phyloP scores from a whole-genome alignment of 1,140 invertebrate genomes.

The Hyles vespertilio region DNA sequence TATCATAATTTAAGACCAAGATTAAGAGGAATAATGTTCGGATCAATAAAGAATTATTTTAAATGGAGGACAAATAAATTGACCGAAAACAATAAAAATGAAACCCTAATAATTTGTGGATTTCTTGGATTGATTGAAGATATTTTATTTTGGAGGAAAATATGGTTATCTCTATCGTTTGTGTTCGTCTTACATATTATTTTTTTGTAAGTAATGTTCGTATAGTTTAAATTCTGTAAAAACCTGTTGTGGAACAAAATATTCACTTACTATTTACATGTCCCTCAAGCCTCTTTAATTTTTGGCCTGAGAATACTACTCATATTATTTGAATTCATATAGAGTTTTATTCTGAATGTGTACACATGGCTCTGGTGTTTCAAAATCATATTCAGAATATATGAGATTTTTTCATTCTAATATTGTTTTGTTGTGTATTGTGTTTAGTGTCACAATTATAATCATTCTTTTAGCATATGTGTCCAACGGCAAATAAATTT shows the following conservation, averaged over 20 bases:
- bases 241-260: no score
- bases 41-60: slow-evolving; percentile 27
- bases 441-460: background rate
- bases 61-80: slow-evolving; percentile 30
- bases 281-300: no score
- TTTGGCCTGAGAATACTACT: no score
- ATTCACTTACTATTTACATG: no score
- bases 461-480: slow-evolving; percentile 42
- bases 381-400: no score
- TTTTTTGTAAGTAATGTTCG: slow-evolving; percentile 48
- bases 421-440: no score
- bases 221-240: slow-evolving; percentile 1
- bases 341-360: no score
- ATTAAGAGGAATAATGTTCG: slow-evolving; percentile 21
- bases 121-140: slow-evolving; percentile 51
- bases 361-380: no score
- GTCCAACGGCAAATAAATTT: slow-evolving; percentile 48
- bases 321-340: no score
- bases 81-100: slow-evolving; percentile 21
- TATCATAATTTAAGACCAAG: background rate
- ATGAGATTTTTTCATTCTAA: no score
- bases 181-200: slow-evolving; percentile 48
- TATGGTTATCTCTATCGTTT: slow-evolving; percentile 58
- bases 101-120: slow-evolving; percentile 29
- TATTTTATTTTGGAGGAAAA: slow-evolving; percentile 63